A percentile compares a stretch with the other conserved stretches of the same genome.
These are phyloP conservation scores for Nephila pilipes DNA, from an alignment of 1,140 invertebrate genomes.

Conservation along the genomic window DNA sequence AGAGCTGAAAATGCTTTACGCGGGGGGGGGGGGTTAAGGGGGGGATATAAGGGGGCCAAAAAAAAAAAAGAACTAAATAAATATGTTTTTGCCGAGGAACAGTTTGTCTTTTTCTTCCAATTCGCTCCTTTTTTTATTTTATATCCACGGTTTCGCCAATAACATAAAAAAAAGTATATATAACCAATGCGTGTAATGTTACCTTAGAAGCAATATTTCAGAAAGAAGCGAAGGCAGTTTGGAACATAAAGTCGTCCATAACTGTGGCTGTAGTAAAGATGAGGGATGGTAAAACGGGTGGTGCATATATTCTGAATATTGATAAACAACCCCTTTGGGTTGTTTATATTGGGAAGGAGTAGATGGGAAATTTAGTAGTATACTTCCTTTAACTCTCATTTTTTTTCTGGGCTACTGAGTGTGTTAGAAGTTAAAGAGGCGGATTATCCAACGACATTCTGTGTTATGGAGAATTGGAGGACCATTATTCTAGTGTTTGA, in stretches of 20 bases:
- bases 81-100: slow-evolving; percentile 70
- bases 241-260: slow-evolving; percentile 11
- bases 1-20: slow-evolving; percentile 67
- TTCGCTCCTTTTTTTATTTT: slow-evolving; percentile 36
- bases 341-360: neutral
- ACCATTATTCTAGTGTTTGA: no score
- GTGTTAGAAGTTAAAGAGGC: no score
- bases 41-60: neutral
- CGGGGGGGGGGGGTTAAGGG: neutral
- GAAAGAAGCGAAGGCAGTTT: neutral
- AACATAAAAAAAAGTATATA: slow-evolving; percentile 9
- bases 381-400: no score
- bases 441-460: no score
- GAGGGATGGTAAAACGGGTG: neutral
- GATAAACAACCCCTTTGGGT: neutral
- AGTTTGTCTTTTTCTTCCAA: slow-evolving; percentile 69
- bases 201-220: slow-evolving; percentile 64
- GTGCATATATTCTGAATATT: slow-evolving; percentile 10
- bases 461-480: no score
- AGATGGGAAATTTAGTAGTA: neutral
- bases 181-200: slow-evolving; percentile 51
- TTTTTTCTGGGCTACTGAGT: no score
- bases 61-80: slow-evolving; percentile 67
- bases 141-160: slow-evolving; percentile 37
- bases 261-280: neutral